Evolutionary conservation across 2,113 vertebrate species (phyloP).

Genomic region (Chaetodon auriga): DNA sequence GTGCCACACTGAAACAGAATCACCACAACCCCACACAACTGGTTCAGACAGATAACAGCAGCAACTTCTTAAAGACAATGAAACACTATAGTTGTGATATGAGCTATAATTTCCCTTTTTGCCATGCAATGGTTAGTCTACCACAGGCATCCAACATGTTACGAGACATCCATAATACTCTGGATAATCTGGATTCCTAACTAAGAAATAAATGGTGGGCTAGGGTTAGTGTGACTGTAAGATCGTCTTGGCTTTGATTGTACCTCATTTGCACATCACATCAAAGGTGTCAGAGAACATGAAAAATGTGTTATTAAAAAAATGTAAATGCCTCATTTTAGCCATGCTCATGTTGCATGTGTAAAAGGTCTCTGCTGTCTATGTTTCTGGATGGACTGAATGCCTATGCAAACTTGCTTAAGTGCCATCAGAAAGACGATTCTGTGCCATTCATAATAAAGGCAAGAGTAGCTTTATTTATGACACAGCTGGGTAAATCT

Average conservation of each 20-base stretch:
- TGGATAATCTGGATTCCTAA: not conserved
- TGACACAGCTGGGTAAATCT: slow-evolving; percentile 46
- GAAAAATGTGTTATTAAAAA: not conserved
- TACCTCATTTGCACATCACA: not conserved
- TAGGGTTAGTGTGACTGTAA: not conserved
- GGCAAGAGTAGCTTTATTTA: slow-evolving; percentile 11
- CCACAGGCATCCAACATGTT: too few relatives aligned
- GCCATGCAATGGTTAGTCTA: not conserved
- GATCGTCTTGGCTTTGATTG: not conserved
- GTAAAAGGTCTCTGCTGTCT: not conserved
- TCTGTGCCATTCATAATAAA: slow-evolving; percentile 17
- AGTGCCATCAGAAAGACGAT: slow-evolving; percentile 6
- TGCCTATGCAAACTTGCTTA: not conserved
- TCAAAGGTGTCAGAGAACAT: not conserved
- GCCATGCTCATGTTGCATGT: not conserved
- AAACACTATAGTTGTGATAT: not conserved
- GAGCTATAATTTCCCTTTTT: not conserved
- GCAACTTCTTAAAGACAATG: not conserved
- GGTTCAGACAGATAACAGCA: too few relatives aligned
- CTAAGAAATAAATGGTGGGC: not conserved
- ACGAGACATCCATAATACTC: not conserved
- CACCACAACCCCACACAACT: too few relatives aligned
- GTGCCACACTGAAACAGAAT: not conserved
- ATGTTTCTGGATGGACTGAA: not conserved
- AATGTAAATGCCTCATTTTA: not conserved